Base-by-base conservation (phyloP, 2,888 invertebrate species). In the Luperina nickerlii region DNA sequence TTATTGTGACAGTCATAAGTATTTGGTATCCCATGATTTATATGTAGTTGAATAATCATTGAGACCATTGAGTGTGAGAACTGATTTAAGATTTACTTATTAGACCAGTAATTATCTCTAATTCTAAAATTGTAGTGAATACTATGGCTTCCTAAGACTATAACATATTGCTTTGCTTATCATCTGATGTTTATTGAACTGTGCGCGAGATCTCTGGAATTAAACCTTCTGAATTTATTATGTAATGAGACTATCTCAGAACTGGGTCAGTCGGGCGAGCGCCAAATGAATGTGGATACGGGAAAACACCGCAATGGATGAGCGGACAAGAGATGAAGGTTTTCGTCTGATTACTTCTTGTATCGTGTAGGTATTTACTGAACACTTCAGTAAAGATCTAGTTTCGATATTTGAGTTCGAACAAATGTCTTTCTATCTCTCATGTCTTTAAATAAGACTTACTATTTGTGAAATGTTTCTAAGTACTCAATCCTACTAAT, bases 221-320 rank as follows among this genome's bases (percentile, higher is more conserved):
- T 38, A 20, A 63, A 68, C 51, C 51, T 62, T 76, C 18, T 68
- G 20, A 11, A 45, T 2, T 18, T 18, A 18, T 42, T n/a, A 20
- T 32, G 48, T 13, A 57, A 8, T n/a, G 18, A 24, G 24, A 13
- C 18, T 18, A 24, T 20, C 0, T 11, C 13, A 66, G 32, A 79
- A 32, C 27, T 62, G 20, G 67, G 67, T 62, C 79, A 78, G 18
- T n/a, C 42, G 18, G 60, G 6, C 24, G 24, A n/a, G 51, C 51
- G 42, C 27, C 51, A n/a, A 67, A 32, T 62, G 71, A 66, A 70
- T 62, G n/a, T 54, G 24, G 51, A 71, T 67, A 62, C n/a, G 9
- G 27, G 42, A 38, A 32, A 45, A 62, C 27, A 74, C 62, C n/a
- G 18, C 20, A 32, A 15, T 7, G 15, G 15, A 78, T 51, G 51